Evolutionary conservation across 2,113 vertebrate genomes (phyloP).

Genomic region (Emydura subglobosa): DNA sequence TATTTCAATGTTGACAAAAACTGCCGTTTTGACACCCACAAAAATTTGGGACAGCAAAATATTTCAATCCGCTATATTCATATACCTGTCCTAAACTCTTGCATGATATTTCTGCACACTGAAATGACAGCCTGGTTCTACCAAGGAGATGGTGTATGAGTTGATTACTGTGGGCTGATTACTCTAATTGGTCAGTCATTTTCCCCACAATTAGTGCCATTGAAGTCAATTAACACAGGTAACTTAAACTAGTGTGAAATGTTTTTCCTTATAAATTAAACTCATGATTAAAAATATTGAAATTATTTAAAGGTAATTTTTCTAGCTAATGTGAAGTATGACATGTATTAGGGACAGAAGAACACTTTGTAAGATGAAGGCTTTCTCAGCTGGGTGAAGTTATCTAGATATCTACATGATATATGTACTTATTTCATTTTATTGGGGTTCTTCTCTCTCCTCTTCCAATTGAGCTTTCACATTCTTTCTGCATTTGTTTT

Average conservation of each 20-base stretch:
- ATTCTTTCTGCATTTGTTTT: neutral
- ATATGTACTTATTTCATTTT: neutral
- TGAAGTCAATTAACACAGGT: neutral
- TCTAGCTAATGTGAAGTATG: conserved; percentile 4
- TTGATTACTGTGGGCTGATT: neutral
- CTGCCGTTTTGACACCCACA: neutral
- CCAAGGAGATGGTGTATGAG: neutral
- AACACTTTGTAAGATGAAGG: neutral
- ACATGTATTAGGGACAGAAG: neutral
- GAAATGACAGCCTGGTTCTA: too few species aligned
- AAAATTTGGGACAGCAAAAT: too few species aligned
- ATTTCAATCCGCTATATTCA: too few species aligned
- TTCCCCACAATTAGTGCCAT: neutral
- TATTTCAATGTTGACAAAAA: neutral
- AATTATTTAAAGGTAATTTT: conserved; percentile 57
- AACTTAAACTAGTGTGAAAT: neutral
- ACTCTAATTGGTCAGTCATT: neutral
- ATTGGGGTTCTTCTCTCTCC: neutral
- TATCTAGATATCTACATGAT: neutral
- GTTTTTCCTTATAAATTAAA: neutral
- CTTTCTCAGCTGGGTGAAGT: neutral
- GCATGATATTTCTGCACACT: too few species aligned
- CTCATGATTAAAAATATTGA: neutral
- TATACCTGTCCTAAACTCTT: too few species aligned
- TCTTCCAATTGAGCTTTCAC: neutral